Base-by-base conservation (phyloP, 2,113 vertebrate genomes). In the Panthera leo region DNA sequence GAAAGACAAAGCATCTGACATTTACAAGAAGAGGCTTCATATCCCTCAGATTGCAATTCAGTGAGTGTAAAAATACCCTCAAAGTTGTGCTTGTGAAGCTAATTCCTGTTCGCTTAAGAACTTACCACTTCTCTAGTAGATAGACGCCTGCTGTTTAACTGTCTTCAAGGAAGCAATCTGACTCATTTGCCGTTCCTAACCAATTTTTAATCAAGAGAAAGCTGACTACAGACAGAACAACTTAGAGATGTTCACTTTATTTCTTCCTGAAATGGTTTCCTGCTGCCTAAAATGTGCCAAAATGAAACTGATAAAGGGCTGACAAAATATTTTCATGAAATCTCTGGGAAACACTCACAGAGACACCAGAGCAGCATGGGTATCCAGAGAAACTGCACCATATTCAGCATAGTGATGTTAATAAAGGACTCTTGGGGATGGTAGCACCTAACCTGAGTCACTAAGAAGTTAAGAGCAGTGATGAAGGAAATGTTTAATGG, bases 61-160 rank as follows among this genome's bases (percentile, higher is more conserved):
- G 0, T 75, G 39, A 89, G 55, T 90, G 73, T 89, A 97, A 98
- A 98, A 98, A 95, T 92, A 95, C 71, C 83, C 89, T 97, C 85
- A 85, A 27, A n/a, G 55, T 15, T 2, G 13, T 92, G 63, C 61
- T 96, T 98, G 45, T 65, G 97, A 98, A 98, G 48, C 36, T 85
- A 85, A 96, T 97, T 98, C 70, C 48, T 95, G 21, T 89, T 98
- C 96, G 97, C 53, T 98, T 98, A 98, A 95, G 89, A 91, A 75
- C 80, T 97, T 88, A 85, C 8, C 73, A 82, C 21, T 98, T 98
- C 94, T 95, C 89, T 92, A 70, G n/a, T 61, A 95, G 80, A 94
- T 95, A 89, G 86, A 45, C 51, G 76, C 85, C 91, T 97, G 70
- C 13, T 65, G 73, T 71, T 97, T 86, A 89, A 95, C 19, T 88